Evolutionary conservation across 37 sponge, comb jelly and placozoan genomes (phyloP), one percentile per base, ranked within the genome.

Genomic region (Theonella swinhoei): DNA sequence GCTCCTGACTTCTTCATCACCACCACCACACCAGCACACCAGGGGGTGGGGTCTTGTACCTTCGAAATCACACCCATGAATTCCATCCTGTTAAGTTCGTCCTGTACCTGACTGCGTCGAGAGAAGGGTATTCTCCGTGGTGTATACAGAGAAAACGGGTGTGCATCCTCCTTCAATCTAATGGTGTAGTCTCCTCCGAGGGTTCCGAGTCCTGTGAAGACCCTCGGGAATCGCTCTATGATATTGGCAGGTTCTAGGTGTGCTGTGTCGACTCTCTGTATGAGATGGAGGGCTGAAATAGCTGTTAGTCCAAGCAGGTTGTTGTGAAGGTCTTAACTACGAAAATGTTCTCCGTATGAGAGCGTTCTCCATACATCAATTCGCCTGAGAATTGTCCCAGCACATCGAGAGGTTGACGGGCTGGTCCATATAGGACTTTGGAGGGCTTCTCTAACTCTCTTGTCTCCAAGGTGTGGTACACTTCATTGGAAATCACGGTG

Each of bases 231-330:
- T 34, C 33, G 20, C 42, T 61, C 40, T 33, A 39, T 3, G 5
- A 0, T 8, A 28, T 66, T 83, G 54, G 2, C 2, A 34, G 42
- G 36, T 19, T 2, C 69, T 1, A 28, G 32, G 29, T 20, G 25
- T 23, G 42, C 64, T 22, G 74, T 32, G 47, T 74, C 68, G 22
- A 81, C 39, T 74, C 82, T 74, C 8, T 35, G 14, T 26, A 77
- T 42, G n/a, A 88, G 78, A 2, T 88, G 39, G n/a, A 88, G 78
- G 22, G 78, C 41, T 5, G 72, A 82, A 17, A 88, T 82, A 9
- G 89, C 83, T 33, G 83, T 77, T 42, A 82, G 81, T 23, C 88
- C 82, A 23, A 87, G 69, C 19, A 87, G 39, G 76, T 87, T 80
- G 17, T 41, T 43, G 35, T 80, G 35, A 32, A 88, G 72, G 8